Evolutionary conservation across 35 echinoderm and acorn worm species (phyloP).

Genomic region (Anneissia japonica): DNA sequence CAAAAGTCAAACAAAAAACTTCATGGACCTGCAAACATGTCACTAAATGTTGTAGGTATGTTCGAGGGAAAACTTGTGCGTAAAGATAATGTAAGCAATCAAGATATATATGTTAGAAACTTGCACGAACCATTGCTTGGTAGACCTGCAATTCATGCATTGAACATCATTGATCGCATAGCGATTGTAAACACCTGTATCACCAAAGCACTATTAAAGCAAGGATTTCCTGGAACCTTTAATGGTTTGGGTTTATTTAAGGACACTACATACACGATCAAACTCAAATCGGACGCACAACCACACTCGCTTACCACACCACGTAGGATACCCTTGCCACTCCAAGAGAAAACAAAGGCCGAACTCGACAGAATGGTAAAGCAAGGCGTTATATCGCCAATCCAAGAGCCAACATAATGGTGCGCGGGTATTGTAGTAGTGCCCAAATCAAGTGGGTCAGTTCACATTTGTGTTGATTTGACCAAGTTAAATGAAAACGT

Average conservation of each 20-base stretch:
- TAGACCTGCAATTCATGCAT: not conserved
- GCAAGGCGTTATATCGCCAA: slow-evolving; percentile 49
- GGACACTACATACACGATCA: slow-evolving; percentile 5
- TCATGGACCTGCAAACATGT: not conserved
- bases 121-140: slow-evolving; percentile 6
- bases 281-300: not conserved
- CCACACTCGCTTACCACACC: slow-evolving; percentile 3
- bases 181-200: not conserved
- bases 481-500: slow-evolving; percentile 49
- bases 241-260: slow-evolving; percentile 3
- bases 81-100: not conserved
- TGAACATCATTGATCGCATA: not conserved
- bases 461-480: slow-evolving; percentile 39
- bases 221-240: slow-evolving; percentile 6
- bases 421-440: slow-evolving; percentile 34
- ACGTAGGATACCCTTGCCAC: not conserved
- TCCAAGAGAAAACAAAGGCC: slow-evolving; percentile 12
- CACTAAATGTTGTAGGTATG: slow-evolving; percentile 9
- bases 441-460: slow-evolving; percentile 35
- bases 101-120: slow-evolving; percentile 23
- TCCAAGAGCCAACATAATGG: slow-evolving; percentile 48
- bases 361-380: slow-evolving; percentile 33
- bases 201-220: not conserved
- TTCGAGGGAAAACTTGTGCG: not conserved
- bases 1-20: slow-evolving; percentile 4